phyloP scores from a whole-genome alignment of 1,140 invertebrate genomes.

The Thrips palmi region DNA sequence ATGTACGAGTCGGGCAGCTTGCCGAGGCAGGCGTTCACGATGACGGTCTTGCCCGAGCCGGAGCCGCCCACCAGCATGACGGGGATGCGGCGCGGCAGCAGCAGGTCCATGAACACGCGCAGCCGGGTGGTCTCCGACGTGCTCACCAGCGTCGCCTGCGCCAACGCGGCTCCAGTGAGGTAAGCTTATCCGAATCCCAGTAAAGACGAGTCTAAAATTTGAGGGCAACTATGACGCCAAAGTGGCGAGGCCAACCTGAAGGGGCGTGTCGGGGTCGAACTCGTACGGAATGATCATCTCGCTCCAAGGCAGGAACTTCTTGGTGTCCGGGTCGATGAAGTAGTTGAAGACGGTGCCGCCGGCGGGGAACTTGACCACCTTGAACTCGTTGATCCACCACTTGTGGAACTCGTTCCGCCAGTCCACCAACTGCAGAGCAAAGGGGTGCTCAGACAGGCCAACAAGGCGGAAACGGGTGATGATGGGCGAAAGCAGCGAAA shows the following conservation, averaged over 20 bases:
- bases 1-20: conserved; percentile 50
- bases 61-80: conserved; percentile 81
- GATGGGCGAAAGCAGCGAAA: neutral
- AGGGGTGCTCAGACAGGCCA: neutral
- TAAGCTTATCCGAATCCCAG: neutral
- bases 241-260: conserved; percentile 38
- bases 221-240: neutral
- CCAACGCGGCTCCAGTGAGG: conserved; percentile 10
- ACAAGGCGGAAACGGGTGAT: neutral
- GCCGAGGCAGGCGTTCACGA: conserved; percentile 66
- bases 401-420: conserved; percentile 87
- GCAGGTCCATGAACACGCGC: conserved; percentile 73
- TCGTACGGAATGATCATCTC: conserved; percentile 58
- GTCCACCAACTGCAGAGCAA: conserved; percentile 39
- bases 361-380: conserved; percentile 73
- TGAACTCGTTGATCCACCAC: conserved; percentile 81
- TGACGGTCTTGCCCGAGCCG: conserved; percentile 73
- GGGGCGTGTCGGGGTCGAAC: conserved; percentile 66
- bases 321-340: conserved; percentile 68
- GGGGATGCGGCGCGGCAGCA: conserved; percentile 62
- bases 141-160: conserved; percentile 57
- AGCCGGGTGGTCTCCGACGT: conserved; percentile 79
- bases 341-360: conserved; percentile 75
- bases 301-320: conserved; percentile 74
- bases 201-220: neutral